Evolutionary conservation across 2,113 vertebrate species (phyloP).

Genomic region (Poicephalus meyeri): DNA sequence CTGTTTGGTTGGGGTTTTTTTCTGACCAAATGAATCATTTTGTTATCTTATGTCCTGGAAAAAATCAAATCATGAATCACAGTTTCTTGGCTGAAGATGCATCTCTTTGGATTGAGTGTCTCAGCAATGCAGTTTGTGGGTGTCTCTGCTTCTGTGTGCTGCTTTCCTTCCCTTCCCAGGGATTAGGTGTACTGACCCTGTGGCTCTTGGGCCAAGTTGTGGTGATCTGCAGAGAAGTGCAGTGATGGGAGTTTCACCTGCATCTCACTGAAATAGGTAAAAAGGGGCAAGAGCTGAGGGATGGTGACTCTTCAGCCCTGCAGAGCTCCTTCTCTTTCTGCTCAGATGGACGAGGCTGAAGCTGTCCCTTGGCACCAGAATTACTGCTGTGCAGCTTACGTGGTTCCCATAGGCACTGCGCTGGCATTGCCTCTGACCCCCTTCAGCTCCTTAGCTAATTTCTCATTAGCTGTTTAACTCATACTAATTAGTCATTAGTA

Average conservation of each 20-base stretch:
- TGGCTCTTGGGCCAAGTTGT: accelerated
- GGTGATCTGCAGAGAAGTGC: not conserved
- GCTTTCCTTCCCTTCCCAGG: not conserved
- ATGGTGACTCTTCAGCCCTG: not conserved
- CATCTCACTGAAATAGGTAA: not conserved
- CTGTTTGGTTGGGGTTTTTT: not conserved
- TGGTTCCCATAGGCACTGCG: not conserved
- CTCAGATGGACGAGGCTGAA: not conserved
- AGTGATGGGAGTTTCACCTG: accelerated
- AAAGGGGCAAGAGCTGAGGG: not conserved
- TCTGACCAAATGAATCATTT: constrained; percentile 47
- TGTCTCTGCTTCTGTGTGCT: not conserved
- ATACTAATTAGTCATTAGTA: constrained; percentile 57
- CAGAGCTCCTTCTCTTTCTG: not conserved
- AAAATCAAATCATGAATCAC: constrained; percentile 47
- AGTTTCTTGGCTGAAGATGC: constrained; percentile 47
- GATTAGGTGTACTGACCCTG: not conserved
- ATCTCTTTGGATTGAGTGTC: constrained; percentile 1
- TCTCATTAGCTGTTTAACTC: constrained; percentile 58
- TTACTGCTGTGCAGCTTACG: accelerated
- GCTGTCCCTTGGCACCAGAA: not conserved
- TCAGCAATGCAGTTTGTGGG: constrained; percentile 33
- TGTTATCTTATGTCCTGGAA: constrained; percentile 14
- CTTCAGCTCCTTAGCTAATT: constrained; percentile 26
- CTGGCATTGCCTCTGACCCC: not conserved